Evolutionary conservation across 1,140 invertebrate genomes (phyloP).

Genomic region (Hetaerina americana): DNA sequence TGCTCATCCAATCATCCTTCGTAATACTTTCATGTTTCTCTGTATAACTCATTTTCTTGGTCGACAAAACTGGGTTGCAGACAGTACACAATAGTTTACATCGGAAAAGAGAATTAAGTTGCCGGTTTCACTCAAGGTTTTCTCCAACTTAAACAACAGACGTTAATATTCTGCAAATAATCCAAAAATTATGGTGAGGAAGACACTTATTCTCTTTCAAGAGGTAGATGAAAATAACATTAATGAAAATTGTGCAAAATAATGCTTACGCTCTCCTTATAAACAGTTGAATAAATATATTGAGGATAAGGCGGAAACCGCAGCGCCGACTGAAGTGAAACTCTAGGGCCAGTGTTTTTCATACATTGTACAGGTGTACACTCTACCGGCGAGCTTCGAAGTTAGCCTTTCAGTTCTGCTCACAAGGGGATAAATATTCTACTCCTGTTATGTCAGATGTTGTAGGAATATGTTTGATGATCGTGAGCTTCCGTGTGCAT

Average conservation of each 20-base stretch:
- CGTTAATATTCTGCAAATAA: no score
- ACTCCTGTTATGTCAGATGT: neutral
- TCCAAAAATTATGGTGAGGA: no score
- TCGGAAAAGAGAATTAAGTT: no score
- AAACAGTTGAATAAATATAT: neutral
- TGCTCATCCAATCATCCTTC: constrained; percentile 52
- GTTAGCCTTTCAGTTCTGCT: neutral
- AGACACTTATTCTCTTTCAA: no score
- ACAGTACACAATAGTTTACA: no score
- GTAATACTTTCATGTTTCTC: no score
- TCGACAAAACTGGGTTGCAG: no score
- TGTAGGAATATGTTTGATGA: neutral
- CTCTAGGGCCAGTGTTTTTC: neutral
- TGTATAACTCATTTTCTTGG: no score
- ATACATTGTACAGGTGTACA: neutral
- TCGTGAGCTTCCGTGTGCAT: neutral
- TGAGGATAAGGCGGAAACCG: neutral
- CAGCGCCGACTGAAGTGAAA: neutral
- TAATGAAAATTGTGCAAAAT: neutral
- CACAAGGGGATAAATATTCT: neutral
- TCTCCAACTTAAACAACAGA: no score
- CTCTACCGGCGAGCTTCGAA: neutral
- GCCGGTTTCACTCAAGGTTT: no score
- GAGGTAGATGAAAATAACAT: no score
- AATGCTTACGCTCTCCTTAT: neutral